Base-by-base conservation (phyloP, 1,140 invertebrate genomes). In the Achroia grisella region DNA sequence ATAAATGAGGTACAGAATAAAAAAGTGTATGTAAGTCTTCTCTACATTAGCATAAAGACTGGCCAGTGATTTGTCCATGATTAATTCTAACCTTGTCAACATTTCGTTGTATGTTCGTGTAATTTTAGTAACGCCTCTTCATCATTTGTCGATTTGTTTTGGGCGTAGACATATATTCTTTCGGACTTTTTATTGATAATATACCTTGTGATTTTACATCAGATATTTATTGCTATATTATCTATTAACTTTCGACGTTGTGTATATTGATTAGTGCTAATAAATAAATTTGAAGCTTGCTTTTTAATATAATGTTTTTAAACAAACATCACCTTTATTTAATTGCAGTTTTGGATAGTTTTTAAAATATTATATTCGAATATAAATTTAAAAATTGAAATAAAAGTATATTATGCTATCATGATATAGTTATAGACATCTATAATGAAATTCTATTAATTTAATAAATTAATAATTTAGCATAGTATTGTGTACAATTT, bases 1-100 rank as follows among this genome's bases (percentile, higher is more conserved):
- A 81, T 71, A 75, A 73, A 73, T 74, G 67, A 69, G 63, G 48
- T 60, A 56, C 58, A 59, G 36, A 62, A 62, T 49, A 69, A 65
- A 74, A 66, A 23, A 34, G 37, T 53, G 37, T 23, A 17, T 50
- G 46, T 52, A 52, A 59, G 51, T 58, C 27, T 57, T 57, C 33
- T 49, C 40, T 23, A 37, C 54, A 67, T 66, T 62, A 65, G 58
- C 56, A 69, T 56, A 62, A 63, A 44, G 44, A 52, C 10, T 29
- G 17, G 17, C 34, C 41, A 39, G 44, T 52, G 52, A 59, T 68
- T 64, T 73, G 66, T 69, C 35, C 56, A 45, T 57, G 52, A 70
- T 72, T 69, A 71, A 69, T 69, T 66, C 55, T 56, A 54, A 42
- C 34, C 66, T 68, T 79, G 75, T 74, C 62, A 65, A 64, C 62